These are phyloP conservation scores for Trachymyrmex cornetzi DNA, from an alignment of 1,140 invertebrate genomes.

Conservation along the genomic window DNA sequence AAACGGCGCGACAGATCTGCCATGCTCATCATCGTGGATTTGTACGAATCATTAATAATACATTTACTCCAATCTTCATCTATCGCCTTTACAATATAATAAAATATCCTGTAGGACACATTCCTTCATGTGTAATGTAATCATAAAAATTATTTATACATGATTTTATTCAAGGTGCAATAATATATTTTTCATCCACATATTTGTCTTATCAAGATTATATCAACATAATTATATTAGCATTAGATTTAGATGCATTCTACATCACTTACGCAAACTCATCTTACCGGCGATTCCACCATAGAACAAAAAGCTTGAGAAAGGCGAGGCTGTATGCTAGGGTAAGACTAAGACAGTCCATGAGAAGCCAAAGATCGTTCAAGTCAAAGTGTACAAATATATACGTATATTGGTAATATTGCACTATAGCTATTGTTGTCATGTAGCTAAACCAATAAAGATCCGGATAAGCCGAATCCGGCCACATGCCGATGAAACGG, in stretches of 20 bases:
- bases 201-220: background rate
- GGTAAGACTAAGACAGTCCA: conserved; percentile 45
- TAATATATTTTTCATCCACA: background rate
- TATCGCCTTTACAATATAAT: no score
- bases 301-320: conserved; percentile 35
- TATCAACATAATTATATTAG: background rate
- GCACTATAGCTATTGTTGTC: conserved; percentile 21
- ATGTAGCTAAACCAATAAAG: conserved; percentile 30
- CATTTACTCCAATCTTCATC: no score
- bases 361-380: conserved; percentile 27
- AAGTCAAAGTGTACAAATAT: conserved; percentile 4
- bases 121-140: background rate
- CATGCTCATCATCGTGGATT: no score
- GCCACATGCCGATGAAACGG: conserved; percentile 63
- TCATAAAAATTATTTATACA: background rate
- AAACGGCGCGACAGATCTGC: no score
- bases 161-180: background rate
- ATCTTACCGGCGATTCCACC: conserved; percentile 56
- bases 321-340: conserved; percentile 42
- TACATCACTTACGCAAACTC: background rate
- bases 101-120: background rate
- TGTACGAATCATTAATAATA: no score
- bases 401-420: conserved; percentile 48
- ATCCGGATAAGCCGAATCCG: conserved; percentile 37
- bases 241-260: background rate